A percentile compares a stretch with the other conserved stretches of the same genome.
These are phyloP conservation scores for Regulus satrapa DNA, from an alignment of 2,113 vertebrate species.

Conservation along the genomic window DNA sequence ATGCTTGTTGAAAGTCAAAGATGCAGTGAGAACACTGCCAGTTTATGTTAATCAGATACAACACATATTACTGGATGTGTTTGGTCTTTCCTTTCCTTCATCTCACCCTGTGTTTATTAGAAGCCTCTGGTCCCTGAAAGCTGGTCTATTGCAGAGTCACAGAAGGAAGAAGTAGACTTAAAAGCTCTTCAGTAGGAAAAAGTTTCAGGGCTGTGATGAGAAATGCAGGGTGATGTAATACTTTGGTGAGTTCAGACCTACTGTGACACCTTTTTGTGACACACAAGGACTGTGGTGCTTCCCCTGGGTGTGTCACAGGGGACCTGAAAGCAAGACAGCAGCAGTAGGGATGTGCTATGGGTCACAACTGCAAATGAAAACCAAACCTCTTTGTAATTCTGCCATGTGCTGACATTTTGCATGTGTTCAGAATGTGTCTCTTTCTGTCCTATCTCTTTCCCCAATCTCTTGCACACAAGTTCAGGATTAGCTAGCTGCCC, in stretches of 20 bases:
- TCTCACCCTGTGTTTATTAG: background rate
- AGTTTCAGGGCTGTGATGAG: background rate
- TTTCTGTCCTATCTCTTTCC: background rate
- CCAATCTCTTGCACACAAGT: background rate
- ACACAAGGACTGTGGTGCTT: background rate
- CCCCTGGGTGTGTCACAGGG: accelerated
- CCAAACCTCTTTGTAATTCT: background rate
- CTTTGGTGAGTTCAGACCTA: background rate
- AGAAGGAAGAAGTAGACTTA: background rate
- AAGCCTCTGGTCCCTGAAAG: background rate
- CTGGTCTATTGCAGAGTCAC: background rate
- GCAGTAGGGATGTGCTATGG: accelerated
- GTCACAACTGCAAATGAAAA: background rate
- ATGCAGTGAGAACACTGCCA: background rate
- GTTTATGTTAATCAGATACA: background rate
- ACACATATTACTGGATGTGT: background rate
- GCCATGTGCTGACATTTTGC: background rate
- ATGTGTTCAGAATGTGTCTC: background rate
- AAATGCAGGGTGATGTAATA: background rate
- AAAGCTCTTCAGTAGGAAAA: background rate
- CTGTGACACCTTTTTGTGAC: background rate
- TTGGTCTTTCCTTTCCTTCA: background rate
- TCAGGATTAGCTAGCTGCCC: background rate
- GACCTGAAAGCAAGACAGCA: background rate
- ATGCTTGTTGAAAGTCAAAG: background rate